Conservation (phyloP, 2,888 invertebrate genomes). For the Papilio protenor region DNA sequence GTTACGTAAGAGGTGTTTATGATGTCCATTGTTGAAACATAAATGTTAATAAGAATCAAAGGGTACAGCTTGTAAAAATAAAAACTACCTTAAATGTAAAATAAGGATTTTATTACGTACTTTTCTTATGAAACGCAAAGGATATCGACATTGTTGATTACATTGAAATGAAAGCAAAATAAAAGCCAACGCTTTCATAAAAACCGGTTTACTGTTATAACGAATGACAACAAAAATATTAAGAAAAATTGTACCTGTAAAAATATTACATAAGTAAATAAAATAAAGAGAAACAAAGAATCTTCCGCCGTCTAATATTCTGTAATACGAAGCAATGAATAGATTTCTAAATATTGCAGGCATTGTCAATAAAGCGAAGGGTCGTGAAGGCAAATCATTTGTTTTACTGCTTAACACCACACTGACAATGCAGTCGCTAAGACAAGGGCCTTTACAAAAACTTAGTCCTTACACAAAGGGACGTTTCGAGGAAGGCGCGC, state of each 20-base stretch:
- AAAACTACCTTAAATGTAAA: background rate
- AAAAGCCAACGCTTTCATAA: conserved; percentile 10
- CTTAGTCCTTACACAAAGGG: conserved; percentile 72
- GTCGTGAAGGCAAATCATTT: conserved; percentile 73
- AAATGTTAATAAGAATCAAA: background rate
- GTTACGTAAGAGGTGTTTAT: background rate
- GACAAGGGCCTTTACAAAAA: conserved; percentile 77
- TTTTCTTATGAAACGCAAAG: background rate
- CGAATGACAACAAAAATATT: conserved; percentile 5
- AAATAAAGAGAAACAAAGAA: conserved; percentile 14
- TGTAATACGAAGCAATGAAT: conserved; percentile 45
- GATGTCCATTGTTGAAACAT: background rate
- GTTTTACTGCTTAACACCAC: conserved; percentile 68
- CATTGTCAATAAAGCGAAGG: conserved; percentile 62
- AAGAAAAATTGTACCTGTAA: conserved; percentile 12
- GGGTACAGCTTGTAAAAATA: background rate
- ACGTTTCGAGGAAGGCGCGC: conserved; percentile 69
- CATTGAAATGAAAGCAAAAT: conserved; percentile 8
- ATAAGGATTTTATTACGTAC: background rate
- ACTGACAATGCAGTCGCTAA: conserved; percentile 71
- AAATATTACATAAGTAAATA: background rate
- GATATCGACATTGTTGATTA: background rate
- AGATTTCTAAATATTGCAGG: conserved; percentile 49
- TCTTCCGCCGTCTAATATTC: background rate
- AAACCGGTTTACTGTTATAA: conserved; percentile 1